Evolutionary conservation across 1,140 invertebrate species (phyloP).

Genomic region (Bilobella aurantiaca): DNA sequence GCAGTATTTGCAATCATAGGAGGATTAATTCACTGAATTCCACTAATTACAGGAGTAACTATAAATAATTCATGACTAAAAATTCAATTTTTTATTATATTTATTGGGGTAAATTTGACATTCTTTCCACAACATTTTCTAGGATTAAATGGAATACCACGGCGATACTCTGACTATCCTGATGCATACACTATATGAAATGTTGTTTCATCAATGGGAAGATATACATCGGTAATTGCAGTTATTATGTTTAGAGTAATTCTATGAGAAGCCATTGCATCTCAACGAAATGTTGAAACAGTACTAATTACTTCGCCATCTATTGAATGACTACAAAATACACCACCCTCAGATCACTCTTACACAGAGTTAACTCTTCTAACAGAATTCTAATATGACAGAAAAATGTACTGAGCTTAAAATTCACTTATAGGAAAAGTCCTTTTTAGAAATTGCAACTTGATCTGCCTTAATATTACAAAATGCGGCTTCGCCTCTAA

Average conservation of each 20-base stretch:
- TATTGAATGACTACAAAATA: conserved; percentile 50
- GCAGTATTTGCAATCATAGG: conserved; percentile 60
- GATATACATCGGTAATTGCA: conserved; percentile 47
- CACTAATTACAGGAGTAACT: conserved; percentile 49
- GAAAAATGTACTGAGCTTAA: conserved; percentile 50
- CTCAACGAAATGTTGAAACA: conserved; percentile 40
- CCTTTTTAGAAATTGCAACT: conserved; percentile 43
- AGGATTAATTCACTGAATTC: conserved; percentile 55
- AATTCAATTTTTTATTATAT: conserved; percentile 44
- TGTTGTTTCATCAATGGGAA: conserved; percentile 52
- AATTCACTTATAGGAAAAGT: conserved; percentile 48
- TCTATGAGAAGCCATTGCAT: conserved; percentile 43
- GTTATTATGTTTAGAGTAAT: conserved; percentile 49
- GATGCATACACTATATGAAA: conserved; percentile 54
- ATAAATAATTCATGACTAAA: conserved; percentile 44
- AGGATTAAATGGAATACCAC: conserved; percentile 60
- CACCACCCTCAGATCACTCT: conserved; percentile 47
- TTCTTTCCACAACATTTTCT: conserved; percentile 66
- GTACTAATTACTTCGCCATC: conserved; percentile 42
- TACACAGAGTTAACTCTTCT: conserved; percentile 47
- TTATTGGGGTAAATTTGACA: conserved; percentile 52
- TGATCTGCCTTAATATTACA: conserved; percentile 47
- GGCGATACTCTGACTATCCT: conserved; percentile 60
- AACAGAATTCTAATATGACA: conserved; percentile 47
- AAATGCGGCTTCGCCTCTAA: conserved; percentile 47